Evolutionary conservation across 2,888 invertebrate species (phyloP), one percentile per base, ranked within the genome.

Genomic region (Ichneumoninae sp.): DNA sequence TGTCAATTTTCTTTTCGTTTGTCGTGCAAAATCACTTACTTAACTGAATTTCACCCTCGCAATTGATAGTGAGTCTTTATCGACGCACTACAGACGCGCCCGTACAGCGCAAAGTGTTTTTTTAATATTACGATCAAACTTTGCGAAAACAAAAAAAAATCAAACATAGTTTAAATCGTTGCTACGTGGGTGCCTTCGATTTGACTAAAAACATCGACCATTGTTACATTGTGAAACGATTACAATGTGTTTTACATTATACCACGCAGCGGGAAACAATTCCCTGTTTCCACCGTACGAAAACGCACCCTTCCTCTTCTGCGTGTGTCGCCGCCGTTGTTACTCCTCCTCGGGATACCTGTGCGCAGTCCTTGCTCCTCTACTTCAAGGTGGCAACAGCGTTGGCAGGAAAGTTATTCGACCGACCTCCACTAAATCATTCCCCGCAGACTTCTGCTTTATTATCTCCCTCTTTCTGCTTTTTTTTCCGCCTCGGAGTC

Each of bases 361-460:
- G 77, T 54, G 75, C 57, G 22, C 10, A 75, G 75, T 75, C 70
- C 70, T 36, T 71, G 84, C 86, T 77, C 81, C 84, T 83, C 87
- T 87, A 85, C 88, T 90, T 89, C 88, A 89, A 91, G 91, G 90
- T 91, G 91, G 92, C 90, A 91, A 92, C 91, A 90, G 90, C 90
- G 91, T 92, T 91, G 91, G 90, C 91, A 90, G 92, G 91, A 91
- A 92, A 92, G 91, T 91, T 92, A 92, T 92, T 92, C 90, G 89
- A 90, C 88, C 89, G 88, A 88, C 89, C 88, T 90, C 87, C 89
- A 89, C 90, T 92, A 92, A 92, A 92, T 92, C 92, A 92, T 92
- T 91, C 89, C 88, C 88, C 88, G 87, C 83, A 88, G 92, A 91
- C 91, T 91, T 88, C 79, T 76, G 83, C 85, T 84, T 76, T 79